Evolutionary conservation across 2,113 vertebrate species (phyloP).

Genomic region (Cinclus cinclus): DNA sequence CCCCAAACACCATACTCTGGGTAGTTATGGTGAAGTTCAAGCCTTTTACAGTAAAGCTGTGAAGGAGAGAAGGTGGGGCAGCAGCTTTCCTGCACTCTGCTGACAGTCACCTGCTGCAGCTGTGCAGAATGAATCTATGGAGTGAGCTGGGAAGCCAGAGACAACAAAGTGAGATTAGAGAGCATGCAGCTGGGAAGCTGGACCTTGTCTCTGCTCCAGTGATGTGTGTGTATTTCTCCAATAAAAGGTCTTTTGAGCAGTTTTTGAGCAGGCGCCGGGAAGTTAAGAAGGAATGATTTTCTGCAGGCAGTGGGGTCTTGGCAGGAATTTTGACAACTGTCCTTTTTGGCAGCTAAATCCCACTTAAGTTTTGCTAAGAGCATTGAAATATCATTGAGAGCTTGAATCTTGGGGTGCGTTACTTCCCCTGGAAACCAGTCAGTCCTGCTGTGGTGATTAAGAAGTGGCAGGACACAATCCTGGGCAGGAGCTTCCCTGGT

Average conservation of each 20-base stretch:
- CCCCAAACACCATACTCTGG: neutral
- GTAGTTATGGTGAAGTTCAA: neutral
- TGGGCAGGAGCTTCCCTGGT: neutral
- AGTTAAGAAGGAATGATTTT: neutral
- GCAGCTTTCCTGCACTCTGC: neutral
- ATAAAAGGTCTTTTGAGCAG: neutral
- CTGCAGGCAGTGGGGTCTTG: fast-evolving
- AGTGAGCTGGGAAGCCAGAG: neutral
- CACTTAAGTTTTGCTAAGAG: neutral
- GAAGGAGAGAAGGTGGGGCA: neutral
- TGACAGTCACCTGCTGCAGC: neutral
- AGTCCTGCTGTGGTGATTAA: neutral
- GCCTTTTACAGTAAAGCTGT: neutral
- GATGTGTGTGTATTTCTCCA: neutral
- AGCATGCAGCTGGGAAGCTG: neutral
- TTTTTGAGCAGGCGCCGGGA: neutral
- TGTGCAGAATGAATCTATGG: neutral
- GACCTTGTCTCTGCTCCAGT: neutral
- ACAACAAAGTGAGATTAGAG: neutral
- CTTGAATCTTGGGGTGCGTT: neutral
- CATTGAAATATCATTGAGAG: neutral
- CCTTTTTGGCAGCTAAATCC: neutral
- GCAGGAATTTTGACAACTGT: neutral
- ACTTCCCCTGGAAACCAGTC: neutral
- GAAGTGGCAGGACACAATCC: neutral